Conservation (phyloP, 2,888 invertebrate species). For the Drosophila neutralis region DNA sequence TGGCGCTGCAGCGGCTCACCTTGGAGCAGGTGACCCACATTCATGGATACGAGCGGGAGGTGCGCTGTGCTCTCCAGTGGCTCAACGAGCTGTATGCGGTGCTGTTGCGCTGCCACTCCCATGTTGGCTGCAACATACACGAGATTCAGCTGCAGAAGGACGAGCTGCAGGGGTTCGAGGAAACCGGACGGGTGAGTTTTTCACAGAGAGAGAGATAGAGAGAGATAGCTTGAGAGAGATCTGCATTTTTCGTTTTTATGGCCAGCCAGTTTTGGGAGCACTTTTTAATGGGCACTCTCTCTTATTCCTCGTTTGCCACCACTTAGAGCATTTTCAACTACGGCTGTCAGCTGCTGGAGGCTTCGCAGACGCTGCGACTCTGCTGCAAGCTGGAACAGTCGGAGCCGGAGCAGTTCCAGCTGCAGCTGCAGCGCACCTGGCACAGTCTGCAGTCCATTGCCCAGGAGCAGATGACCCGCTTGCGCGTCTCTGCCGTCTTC, state of each 20-base stretch:
- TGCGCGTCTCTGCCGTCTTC: slow-evolving; percentile 91
- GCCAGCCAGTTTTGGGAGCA: slow-evolving; percentile 36
- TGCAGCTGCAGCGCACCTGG: slow-evolving; percentile 89
- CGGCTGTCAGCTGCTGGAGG: slow-evolving; percentile 91
- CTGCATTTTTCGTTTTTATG: slow-evolving; percentile 30
- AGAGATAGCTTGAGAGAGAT: slow-evolving; percentile 9
- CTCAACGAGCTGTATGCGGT: slow-evolving; percentile 90
- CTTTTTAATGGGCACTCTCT: neutral
- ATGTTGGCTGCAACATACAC: slow-evolving; percentile 90
- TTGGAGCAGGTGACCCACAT: slow-evolving; percentile 92
- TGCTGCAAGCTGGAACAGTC: slow-evolving; percentile 89
- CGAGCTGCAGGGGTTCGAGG: slow-evolving; percentile 90
- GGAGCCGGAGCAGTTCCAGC: slow-evolving; percentile 86
- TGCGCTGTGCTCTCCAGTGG: slow-evolving; percentile 91
- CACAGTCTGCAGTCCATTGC: slow-evolving; percentile 88
- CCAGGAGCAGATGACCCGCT: slow-evolving; percentile 91
- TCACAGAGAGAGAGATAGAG: neutral
- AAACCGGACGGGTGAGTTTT: slow-evolving; percentile 89
- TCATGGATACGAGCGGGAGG: slow-evolving; percentile 91
- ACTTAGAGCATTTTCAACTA: slow-evolving; percentile 91
- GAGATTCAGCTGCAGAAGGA: slow-evolving; percentile 91
- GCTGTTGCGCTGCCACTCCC: slow-evolving; percentile 88
- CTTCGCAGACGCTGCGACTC: slow-evolving; percentile 89
- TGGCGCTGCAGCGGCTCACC: slow-evolving; percentile 91
- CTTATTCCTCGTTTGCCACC: neutral